Base-by-base conservation (phyloP, 2,888 invertebrate genomes). In the Venusia cambrica region DNA sequence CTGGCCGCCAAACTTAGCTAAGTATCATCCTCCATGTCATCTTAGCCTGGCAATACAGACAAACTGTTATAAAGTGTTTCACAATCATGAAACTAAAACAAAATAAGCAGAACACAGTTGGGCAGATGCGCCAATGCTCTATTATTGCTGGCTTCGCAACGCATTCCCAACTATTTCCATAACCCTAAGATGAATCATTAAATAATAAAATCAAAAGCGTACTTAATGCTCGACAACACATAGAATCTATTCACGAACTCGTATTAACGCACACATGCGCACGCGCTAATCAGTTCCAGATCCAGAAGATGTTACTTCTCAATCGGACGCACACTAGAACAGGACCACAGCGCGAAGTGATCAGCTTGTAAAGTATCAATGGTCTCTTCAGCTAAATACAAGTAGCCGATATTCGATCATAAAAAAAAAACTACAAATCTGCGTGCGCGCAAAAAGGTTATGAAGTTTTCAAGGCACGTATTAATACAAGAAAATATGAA, bases 121-220 rank as follows among this genome's bases (percentile, higher is more conserved):
- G 73, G 79, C 78, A 83, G 80, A 85, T 81, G 81, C 83, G 80
- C 84, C 80, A 83, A 83, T 83, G 79, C 80, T 79, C 83, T 85
- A 84, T 85, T 87, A 85, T 85, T 83, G 79, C 83, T 80, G 73
- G 77, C 74, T 77, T 87, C 85, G 83, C 85, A 75, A 63, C 77
- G 63, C 73, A 84, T 83, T 85, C 84, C 81, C 66, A 68, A 81
- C 85, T 85, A 84, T 85, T 87, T 85, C 85, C 77, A 87, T 78
- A 87, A 77, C 78, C 81, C 80, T 77, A 77, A 83, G 81, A 84
- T 87, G 87, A 87, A 79, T 87, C 87, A 87, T 85, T 87, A 85
- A 85, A 85, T 87, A 85, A 87, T 87, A 85, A 87, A 87, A 87
- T 85, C 73, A 59, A 76, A 81, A 83, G 84, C 84, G 74, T 75